phyloP scores from a whole-genome alignment of 2,113 vertebrate genomes.

The Ibidorhyncha struthersii region DNA sequence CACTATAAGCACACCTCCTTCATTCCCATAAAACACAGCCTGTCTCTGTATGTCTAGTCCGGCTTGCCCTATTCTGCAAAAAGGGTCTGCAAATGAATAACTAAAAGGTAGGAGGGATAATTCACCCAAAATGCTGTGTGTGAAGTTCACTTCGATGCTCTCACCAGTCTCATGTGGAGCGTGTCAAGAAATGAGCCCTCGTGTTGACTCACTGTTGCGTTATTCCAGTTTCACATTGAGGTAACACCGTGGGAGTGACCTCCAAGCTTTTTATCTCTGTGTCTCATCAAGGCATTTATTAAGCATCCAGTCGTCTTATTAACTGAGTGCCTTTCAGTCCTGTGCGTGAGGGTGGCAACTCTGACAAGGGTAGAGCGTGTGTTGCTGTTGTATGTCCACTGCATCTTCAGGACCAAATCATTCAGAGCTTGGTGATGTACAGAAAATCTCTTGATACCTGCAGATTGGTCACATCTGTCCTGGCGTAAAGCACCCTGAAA shows the following conservation, averaged over 20 bases:
- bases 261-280: neutral
- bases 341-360: neutral
- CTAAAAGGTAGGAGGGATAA: neutral
- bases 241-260: neutral
- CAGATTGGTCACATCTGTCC: neutral
- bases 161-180: neutral
- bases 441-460: neutral
- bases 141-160: neutral
- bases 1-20: neutral
- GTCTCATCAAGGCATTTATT: neutral
- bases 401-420: neutral
- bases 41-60: neutral
- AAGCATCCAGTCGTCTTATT: neutral
- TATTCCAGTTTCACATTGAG: neutral
- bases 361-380: rapidly evolving
- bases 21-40: neutral
- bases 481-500: neutral
- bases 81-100: neutral
- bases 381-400: neutral
- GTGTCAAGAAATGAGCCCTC: neutral
- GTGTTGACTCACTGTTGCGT: neutral
- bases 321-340: neutral
- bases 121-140: neutral
- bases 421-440: neutral
- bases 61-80: neutral